A percentile compares a stretch with the other conserved stretches of the same genome.
phyloP scores from a whole-genome alignment of 2,888 invertebrate genomes.

The Euproctis similis region DNA sequence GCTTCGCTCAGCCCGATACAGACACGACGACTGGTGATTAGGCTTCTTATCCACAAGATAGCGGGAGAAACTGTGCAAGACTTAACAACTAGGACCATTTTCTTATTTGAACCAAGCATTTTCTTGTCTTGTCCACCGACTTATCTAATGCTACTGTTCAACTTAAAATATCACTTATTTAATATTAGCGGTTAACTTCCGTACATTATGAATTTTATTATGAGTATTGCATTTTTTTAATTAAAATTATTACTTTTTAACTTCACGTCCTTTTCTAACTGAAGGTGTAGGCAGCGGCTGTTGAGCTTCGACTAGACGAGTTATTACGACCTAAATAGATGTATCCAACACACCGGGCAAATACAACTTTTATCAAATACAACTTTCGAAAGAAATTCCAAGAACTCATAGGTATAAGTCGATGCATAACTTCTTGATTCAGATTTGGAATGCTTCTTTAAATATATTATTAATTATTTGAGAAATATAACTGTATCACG shows the following conservation, averaged over 20 bases:
- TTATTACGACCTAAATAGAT: too few species aligned
- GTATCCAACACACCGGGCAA: too few species aligned
- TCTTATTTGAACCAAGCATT: constrained; percentile 72
- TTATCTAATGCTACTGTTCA: constrained; percentile 64
- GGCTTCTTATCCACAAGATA: constrained; percentile 74
- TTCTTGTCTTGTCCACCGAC: constrained; percentile 55
- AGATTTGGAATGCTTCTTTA: too few species aligned
- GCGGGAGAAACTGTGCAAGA: constrained; percentile 75
- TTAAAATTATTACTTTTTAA: background rate
- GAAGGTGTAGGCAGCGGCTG: too few species aligned
- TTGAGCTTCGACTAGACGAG: too few species aligned
- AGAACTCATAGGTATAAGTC: too few species aligned
- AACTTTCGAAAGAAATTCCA: too few species aligned
- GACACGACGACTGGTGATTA: constrained; percentile 75
- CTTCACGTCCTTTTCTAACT: too few species aligned
- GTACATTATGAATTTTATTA: constrained; percentile 45
- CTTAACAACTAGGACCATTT: constrained; percentile 75
- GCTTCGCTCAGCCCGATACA: constrained; percentile 68
- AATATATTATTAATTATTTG: too few species aligned
- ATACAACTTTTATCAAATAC: too few species aligned
- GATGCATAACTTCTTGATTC: too few species aligned
- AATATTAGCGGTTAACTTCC: constrained; percentile 53
- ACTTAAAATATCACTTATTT: constrained; percentile 67
- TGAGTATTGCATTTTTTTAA: constrained; percentile 16
- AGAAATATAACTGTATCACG: too few species aligned